Evolutionary conservation across 2,888 invertebrate species (phyloP).

Genomic region (Chrysotoxum bicinctum): DNA sequence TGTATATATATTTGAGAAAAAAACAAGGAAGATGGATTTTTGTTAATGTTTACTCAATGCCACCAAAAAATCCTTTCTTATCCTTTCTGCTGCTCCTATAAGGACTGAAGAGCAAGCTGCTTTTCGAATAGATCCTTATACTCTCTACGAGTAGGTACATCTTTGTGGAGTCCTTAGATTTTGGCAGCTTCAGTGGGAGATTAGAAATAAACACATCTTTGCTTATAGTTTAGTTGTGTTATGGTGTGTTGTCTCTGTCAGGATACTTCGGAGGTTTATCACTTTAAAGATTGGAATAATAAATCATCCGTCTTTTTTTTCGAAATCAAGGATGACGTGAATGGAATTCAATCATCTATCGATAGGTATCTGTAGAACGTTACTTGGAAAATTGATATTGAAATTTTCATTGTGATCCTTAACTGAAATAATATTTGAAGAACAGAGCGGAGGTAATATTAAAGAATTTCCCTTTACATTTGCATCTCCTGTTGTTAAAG

Average conservation of each 20-base stretch:
- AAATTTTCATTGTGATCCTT: background rate
- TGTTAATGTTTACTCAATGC: slow-evolving; percentile 17
- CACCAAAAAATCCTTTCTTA: slow-evolving; percentile 26
- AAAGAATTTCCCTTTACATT: background rate
- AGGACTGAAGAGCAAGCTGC: slow-evolving; percentile 4
- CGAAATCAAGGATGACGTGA: background rate
- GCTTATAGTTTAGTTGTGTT: slow-evolving; percentile 19
- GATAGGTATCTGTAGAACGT: background rate
- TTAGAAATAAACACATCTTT: slow-evolving; percentile 36
- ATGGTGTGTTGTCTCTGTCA: background rate
- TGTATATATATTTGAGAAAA: background rate
- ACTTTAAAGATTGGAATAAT: slow-evolving; percentile 20
- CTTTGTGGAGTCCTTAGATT: background rate
- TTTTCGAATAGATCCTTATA: slow-evolving; percentile 1
- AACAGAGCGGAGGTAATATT: background rate
- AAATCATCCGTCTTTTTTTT: slow-evolving; percentile 1
- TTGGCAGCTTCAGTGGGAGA: slow-evolving; percentile 1
- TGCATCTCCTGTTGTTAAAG: background rate
- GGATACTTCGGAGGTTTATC: slow-evolving; percentile 17
- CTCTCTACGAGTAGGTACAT: background rate
- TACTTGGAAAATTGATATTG: background rate
- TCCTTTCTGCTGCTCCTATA: background rate
- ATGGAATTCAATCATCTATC: background rate
- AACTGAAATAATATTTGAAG: background rate
- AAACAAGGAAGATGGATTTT: slow-evolving; percentile 32